phyloP scores from a whole-genome alignment of 2,113 vertebrate species.

The Boulengeromyrus knoepffleri region DNA sequence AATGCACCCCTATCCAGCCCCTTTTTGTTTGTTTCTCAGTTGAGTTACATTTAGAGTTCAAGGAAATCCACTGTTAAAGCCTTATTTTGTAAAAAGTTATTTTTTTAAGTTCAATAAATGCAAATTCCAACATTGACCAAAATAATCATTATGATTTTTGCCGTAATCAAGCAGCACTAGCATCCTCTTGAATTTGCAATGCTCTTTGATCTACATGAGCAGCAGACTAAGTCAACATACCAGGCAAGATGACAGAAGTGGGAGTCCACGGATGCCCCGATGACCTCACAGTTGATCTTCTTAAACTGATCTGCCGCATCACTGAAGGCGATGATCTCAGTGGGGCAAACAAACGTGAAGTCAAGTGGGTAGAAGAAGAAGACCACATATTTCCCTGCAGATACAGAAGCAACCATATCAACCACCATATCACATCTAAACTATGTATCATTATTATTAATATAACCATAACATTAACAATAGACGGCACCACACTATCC shows the following conservation, averaged over 20 bases:
- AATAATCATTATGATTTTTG: not conserved
- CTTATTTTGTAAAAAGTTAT: not conserved
- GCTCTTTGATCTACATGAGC: not conserved
- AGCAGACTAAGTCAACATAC: constrained; percentile 43
- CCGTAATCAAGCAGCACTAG: not conserved
- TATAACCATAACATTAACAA: not conserved
- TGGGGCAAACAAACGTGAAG: constrained; percentile 76
- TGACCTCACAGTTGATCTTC: constrained; percentile 88
- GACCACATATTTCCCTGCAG: constrained; percentile 84
- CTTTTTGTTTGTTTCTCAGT: not conserved
- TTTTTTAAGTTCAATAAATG: not conserved
- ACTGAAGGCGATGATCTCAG: constrained; percentile 75
- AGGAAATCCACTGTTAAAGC: not conserved
- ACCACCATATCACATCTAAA: not conserved
- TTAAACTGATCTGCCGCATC: constrained; percentile 83
- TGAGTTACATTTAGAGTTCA: not conserved
- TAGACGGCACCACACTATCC: not conserved
- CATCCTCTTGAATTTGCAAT: not conserved
- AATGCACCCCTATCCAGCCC: not conserved
- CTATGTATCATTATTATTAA: not conserved
- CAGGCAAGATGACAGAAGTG: constrained; percentile 95
- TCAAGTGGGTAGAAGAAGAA: constrained; percentile 96
- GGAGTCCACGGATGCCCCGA: constrained; percentile 91
- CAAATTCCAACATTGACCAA: not conserved
- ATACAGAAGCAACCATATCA: constrained; percentile 3